Base-by-base conservation (phyloP, 2,113 vertebrate genomes). In the Anolis carolinensis region DNA sequence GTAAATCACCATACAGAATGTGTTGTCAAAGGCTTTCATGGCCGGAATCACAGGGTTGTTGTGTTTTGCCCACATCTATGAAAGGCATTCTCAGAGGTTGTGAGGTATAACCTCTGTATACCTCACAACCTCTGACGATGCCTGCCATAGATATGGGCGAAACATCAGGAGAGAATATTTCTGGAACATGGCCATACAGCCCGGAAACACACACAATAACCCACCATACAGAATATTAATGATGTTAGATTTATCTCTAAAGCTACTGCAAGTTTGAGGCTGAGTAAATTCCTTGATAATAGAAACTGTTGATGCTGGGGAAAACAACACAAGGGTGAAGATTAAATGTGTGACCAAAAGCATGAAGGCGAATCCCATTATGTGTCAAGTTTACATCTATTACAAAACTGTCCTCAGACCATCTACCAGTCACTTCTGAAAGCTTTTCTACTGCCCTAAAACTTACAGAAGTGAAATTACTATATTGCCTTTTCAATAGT, bases 251-350 rank as follows among this genome's bases (percentile, higher is more conserved):
- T 50, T 27, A 68, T 30, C 11, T n/a, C 27, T 25, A 68, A 76
- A 76, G 5, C 5, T 7, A 73, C 44, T 75, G 1, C 23, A 48
- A 5, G 44, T 75, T 27, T 27, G 23, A 75, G 23, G 25, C 44
- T 9, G 72, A 82, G 32, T 71, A 5, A 34, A 70, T 55, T 81
- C 23, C 48, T 25, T 71, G 48, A 16, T 65, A 71, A 82, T 1
- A 63, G 67, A 90, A 89, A 79, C 11, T 5, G 23, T 1, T 39
- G 36, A 44, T 14, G 11, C 30, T 14, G 14, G 14, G 34, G 80
- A 86, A 90, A 86, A 88, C 62, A 81, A 76, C 23, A 87, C 77
- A 89, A 87, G 83, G 50, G 39, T 83, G 86, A 87, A 89, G 8
- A 3, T 39, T 55, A 73, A 62, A 21, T 14, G 16, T 82, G 21